A percentile compares a stretch with the other conserved stretches of the same genome.
Evolutionary conservation across 2,888 invertebrate species (phyloP).

Genomic region (Branchellion lobata): DNA sequence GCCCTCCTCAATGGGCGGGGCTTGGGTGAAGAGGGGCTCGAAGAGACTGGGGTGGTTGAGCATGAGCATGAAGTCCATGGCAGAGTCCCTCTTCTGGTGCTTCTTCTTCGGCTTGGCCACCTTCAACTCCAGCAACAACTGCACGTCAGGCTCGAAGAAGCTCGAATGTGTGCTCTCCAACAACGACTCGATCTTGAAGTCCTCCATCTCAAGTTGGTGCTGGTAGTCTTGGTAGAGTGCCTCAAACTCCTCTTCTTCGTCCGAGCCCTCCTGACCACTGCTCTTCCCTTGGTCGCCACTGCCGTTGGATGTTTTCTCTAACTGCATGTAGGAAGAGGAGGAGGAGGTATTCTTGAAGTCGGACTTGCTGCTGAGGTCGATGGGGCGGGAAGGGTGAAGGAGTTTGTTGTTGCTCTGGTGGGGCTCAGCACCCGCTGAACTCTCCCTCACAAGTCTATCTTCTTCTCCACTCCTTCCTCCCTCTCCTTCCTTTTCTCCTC

Average conservation of each 20-base stretch:
- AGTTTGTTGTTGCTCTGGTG: no score
- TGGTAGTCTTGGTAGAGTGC: background rate
- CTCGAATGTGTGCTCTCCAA: background rate
- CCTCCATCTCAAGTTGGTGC: background rate
- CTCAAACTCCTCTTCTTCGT: background rate
- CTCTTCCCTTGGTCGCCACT: background rate
- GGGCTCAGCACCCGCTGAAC: background rate
- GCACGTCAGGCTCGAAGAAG: slow-evolving; percentile 20
- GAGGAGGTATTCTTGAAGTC: no score
- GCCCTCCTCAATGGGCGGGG: background rate
- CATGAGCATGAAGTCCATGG: slow-evolving; percentile 35
- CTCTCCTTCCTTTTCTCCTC: background rate
- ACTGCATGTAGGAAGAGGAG: no score
- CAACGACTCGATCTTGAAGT: background rate
- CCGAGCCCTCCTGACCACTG: background rate
- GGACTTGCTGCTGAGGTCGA: no score
- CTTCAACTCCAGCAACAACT: slow-evolving; percentile 10
- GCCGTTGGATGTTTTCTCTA: background rate
- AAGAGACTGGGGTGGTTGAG: background rate
- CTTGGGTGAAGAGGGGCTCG: slow-evolving; percentile 3
- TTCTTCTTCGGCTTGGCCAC: slow-evolving; percentile 37
- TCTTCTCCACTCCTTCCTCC: slow-evolving; percentile 8
- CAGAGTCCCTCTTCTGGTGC: slow-evolving; percentile 24
- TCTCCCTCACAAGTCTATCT: background rate
- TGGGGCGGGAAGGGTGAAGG: no score